Conservation (phyloP, 2,888 invertebrate genomes). For the Neuroscelio doddi region DNA sequence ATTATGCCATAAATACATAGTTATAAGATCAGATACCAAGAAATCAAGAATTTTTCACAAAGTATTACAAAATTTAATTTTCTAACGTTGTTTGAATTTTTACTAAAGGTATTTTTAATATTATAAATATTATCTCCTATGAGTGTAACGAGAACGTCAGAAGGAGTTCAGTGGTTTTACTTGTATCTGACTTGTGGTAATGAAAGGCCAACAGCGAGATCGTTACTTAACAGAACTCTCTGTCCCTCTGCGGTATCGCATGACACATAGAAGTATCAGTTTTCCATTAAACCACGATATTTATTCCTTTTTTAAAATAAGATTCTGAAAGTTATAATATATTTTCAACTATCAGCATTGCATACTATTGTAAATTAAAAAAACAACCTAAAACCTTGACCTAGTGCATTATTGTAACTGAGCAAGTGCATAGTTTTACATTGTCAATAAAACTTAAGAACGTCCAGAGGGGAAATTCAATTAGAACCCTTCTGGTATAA, state of each 20-base stretch:
- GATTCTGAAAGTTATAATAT: neutral
- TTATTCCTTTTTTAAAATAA: slow-evolving; percentile 1
- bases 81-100: too few relatives aligned
- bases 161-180: slow-evolving; percentile 24
- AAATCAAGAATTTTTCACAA: too few relatives aligned
- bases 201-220: slow-evolving; percentile 50
- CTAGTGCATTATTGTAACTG: slow-evolving; percentile 9
- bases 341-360: neutral
- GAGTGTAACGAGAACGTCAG: slow-evolving; percentile 3
- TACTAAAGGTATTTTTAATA: neutral
- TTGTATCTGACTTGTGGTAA: slow-evolving; percentile 54
- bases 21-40: too few relatives aligned
- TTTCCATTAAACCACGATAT: slow-evolving; percentile 8
- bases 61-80: too few relatives aligned
- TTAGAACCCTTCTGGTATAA: slow-evolving; percentile 31
- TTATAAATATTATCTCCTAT: neutral
- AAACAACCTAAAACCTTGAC: slow-evolving; percentile 29
- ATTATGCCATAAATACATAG: too few relatives aligned
- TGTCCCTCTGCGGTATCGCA: slow-evolving; percentile 15
- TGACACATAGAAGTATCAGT: slow-evolving; percentile 11
- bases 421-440: neutral
- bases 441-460: slow-evolving; percentile 11
- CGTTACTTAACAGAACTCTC: slow-evolving; percentile 54
- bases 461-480: slow-evolving; percentile 25
- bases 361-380: neutral